Percentiles rank a stretch among this genome's conserved stretches.
Conservation (phyloP, 2,888 invertebrate genomes). For the Melieria crassipennis region DNA sequence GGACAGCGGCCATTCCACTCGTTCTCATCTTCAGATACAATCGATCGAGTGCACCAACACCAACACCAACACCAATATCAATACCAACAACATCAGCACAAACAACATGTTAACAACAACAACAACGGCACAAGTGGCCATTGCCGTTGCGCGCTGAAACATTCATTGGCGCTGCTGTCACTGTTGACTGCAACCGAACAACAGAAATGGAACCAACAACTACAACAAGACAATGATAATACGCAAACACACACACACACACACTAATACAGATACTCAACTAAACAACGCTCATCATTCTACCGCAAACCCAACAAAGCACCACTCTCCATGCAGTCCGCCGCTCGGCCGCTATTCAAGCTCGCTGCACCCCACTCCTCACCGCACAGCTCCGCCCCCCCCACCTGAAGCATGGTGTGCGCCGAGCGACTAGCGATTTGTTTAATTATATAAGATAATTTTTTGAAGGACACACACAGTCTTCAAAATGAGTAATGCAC, state of each 20-base stretch:
- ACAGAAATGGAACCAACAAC: background rate
- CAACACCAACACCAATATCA: too few species aligned
- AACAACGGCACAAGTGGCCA: background rate
- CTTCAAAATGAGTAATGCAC: conserved; percentile 63
- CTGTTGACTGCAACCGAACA: background rate
- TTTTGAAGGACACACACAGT: conserved; percentile 63
- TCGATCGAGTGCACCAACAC: background rate
- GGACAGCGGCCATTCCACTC: too few species aligned
- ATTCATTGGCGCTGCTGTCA: too few species aligned
- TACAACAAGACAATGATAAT: background rate
- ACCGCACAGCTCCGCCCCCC: too few species aligned
- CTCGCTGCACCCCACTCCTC: conserved; percentile 12
- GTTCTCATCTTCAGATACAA: background rate
- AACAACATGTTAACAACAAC: too few species aligned
- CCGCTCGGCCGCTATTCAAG: background rate
- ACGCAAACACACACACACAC: conserved; percentile 1
- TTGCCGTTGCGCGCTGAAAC: background rate
- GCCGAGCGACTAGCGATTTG: conserved; percentile 31
- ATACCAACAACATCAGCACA: background rate
- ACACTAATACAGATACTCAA: background rate
- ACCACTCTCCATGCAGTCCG: background rate
- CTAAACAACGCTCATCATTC: too few species aligned
- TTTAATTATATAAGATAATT: conserved; percentile 54
- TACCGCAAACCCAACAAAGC: too few species aligned
- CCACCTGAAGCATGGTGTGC: too few species aligned